These are phyloP conservation scores for Philopotamus ludificatus DNA, from an alignment of 1,140 invertebrate genomes.

Conservation along the genomic window DNA sequence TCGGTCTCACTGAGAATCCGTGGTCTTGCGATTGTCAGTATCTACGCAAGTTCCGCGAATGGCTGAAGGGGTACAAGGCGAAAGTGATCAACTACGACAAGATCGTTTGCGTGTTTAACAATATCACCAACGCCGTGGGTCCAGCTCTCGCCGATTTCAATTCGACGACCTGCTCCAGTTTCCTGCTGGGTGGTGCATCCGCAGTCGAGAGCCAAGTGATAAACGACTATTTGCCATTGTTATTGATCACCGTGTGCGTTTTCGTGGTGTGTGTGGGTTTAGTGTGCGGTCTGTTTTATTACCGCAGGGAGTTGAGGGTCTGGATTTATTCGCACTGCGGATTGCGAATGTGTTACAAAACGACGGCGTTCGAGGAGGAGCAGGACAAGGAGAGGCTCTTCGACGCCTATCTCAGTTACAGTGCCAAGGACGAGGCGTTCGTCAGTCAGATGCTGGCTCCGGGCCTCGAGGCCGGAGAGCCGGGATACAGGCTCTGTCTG, in stretches of 20 bases:
- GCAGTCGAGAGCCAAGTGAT: constrained; percentile 74
- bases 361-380: constrained; percentile 70
- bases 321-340: constrained; percentile 88
- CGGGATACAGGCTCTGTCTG: constrained; percentile 77
- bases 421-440: constrained; percentile 85
- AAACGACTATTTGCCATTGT: constrained; percentile 75
- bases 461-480: constrained; percentile 72
- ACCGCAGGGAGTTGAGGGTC: constrained; percentile 77
- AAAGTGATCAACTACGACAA: constrained; percentile 71
- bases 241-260: constrained; percentile 71
- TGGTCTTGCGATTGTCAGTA: constrained; percentile 90
- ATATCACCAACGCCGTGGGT: constrained; percentile 62
- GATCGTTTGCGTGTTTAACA: constrained; percentile 68
- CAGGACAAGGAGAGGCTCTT: constrained; percentile 81
- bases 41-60: constrained; percentile 72
- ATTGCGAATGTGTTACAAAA: constrained; percentile 78
- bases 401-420: constrained; percentile 90
- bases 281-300: constrained; percentile 74
- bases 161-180: constrained; percentile 65
- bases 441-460: constrained; percentile 82
- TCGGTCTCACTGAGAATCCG: constrained; percentile 78
- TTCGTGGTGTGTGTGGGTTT: constrained; percentile 71
- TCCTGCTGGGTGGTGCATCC: constrained; percentile 64
- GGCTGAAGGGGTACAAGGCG: constrained; percentile 69
- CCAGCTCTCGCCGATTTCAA: constrained; percentile 66